phyloP scores from a whole-genome alignment of 2,113 vertebrate species.

The Arizona elegans region DNA sequence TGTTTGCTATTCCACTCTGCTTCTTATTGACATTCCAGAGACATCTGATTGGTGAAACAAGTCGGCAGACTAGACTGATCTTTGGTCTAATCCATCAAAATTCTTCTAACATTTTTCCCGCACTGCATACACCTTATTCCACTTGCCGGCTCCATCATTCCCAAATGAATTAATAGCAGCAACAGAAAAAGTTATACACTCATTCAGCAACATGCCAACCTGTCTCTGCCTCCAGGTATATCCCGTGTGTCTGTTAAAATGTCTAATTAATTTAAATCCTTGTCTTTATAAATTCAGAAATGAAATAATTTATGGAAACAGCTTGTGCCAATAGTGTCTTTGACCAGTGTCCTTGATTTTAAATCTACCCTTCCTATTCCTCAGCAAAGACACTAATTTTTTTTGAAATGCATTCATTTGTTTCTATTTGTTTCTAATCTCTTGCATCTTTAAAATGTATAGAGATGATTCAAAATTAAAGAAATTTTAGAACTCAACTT shows the following conservation, averaged over 20 bases:
- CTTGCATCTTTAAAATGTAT: conserved; percentile 14
- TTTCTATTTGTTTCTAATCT: neutral
- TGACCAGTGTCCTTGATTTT: conserved; percentile 10
- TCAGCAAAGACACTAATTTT: neutral
- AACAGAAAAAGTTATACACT: neutral
- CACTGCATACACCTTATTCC: neutral
- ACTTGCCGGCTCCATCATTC: neutral
- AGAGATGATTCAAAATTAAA: neutral
- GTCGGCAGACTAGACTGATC: neutral
- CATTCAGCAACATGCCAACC: neutral
- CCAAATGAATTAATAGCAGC: neutral
- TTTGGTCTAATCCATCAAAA: neutral
- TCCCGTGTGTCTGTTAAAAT: neutral
- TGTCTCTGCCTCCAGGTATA: neutral
- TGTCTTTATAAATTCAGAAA: conserved; percentile 19
- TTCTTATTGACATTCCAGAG: neutral
- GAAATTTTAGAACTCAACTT: conserved; percentile 29
- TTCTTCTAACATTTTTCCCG: neutral
- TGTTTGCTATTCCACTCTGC: neutral
- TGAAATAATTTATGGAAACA: conserved; percentile 4
- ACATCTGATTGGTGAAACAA: neutral
- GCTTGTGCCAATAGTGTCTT: neutral
- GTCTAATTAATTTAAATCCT: neutral
- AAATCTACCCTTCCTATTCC: neutral
- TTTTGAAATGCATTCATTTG: neutral